Percentiles rank a stretch among this genome's conserved stretches.
These are phyloP conservation scores for Rhagonycha fulva DNA, from an alignment of 2,888 invertebrate species.

Conservation along the genomic window DNA sequence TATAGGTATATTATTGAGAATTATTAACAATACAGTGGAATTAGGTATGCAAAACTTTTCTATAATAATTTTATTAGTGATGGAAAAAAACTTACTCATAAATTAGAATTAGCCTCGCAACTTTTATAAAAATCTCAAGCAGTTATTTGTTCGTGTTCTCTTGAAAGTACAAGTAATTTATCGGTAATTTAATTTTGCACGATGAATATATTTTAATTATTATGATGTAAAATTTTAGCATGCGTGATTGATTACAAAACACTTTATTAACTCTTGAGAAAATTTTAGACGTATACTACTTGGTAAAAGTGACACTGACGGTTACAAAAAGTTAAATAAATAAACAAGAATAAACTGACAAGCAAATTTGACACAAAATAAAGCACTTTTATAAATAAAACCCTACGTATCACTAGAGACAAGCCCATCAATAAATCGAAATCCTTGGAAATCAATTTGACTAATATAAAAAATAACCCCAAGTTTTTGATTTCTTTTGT, in stretches of 20 bases:
- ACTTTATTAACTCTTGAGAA: background rate
- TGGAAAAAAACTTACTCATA: background rate
- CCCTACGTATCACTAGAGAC: background rate
- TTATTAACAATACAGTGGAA: too few species aligned
- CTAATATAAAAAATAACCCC: background rate
- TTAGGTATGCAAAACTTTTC: too few species aligned
- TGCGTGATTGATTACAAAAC: background rate
- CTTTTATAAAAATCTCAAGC: background rate
- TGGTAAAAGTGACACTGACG: background rate
- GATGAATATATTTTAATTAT: background rate
- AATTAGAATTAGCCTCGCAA: background rate
- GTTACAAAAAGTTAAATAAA: background rate
- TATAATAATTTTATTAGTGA: background rate
- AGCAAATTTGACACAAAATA: background rate
- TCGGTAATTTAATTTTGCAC: background rate
- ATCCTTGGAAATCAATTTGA: background rate
- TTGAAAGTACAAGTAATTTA: background rate
- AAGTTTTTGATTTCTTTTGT: background rate
- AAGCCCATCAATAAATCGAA: background rate
- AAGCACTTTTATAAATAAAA: background rate
- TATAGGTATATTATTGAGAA: too few species aligned
- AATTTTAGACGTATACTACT: background rate
- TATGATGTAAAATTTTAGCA: background rate
- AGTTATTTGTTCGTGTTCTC: background rate
- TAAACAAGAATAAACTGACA: background rate